phyloP scores from a whole-genome alignment of 2,113 vertebrate genomes.

The Merops nubicus region DNA sequence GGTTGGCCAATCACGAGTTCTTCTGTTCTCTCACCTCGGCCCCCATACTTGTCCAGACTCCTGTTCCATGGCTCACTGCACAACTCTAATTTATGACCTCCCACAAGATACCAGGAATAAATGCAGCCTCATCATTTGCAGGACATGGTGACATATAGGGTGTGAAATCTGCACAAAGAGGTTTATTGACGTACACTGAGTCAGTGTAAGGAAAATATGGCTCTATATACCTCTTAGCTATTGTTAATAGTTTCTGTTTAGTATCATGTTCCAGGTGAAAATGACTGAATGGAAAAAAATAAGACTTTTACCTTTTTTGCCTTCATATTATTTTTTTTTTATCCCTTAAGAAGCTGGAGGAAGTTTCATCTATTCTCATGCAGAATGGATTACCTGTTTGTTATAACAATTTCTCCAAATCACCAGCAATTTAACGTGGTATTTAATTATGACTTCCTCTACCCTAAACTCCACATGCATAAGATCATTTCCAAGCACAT shows the following conservation, averaged over 20 bases:
- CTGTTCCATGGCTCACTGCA: no score
- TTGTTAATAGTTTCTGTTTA: neutral
- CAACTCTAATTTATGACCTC: no score
- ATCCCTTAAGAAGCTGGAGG: neutral
- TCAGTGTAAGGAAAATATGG: neutral
- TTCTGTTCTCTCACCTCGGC: no score
- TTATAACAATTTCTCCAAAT: neutral
- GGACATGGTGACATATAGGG: accelerated
- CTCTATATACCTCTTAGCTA: neutral
- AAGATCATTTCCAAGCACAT: neutral
- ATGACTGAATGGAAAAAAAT: neutral
- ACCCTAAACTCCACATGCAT: neutral
- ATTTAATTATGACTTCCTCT: neutral
- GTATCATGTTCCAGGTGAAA: neutral
- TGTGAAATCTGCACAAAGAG: neutral
- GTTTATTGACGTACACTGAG: neutral
- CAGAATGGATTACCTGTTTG: neutral
- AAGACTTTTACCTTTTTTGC: neutral
- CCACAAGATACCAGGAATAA: neutral
- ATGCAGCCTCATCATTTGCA: neutral
- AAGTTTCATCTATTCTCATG: neutral
- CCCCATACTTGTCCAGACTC: no score
- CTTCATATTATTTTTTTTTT: neutral
- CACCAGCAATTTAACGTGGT: neutral
- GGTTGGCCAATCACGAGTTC: no score